Evolutionary conservation across 2,113 vertebrate genomes (phyloP), one percentile per base, ranked within the genome.

Genomic region (Pao palembangensis): DNA sequence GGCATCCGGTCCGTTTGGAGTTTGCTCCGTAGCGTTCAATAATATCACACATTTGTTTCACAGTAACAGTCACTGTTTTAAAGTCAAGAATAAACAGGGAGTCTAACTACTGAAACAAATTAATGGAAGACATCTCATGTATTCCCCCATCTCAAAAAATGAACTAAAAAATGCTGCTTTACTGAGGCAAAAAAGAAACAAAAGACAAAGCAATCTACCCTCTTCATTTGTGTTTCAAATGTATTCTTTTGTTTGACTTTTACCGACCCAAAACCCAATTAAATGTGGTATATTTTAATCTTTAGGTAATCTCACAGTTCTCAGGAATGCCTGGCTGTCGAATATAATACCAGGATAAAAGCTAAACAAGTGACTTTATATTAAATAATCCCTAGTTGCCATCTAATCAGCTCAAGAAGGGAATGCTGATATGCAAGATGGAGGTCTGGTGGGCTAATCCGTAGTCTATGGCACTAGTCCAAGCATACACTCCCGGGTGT

Each of bases 371-470:
- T 49, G 41, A 18, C 76, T 70, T 73, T 28, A 82, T 85, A 84
- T 84, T 80, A 79, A 81, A 83, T 67, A 63, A 64, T 75, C 53
- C 51, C 61, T 64, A 53, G 18, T 59, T 50, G 51, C 53, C n/a
- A 55, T 20, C 62, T 83, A 88, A 89, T 88, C 85, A 85, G 61
- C 67, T 83, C 73, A 79, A 67, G 34, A 47, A 46, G 58, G 67
- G 53, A 61, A 67, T 80, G 83, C 78, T 78, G 74, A 64, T 81
- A 50, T 17, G 71, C 75, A 64, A 68, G 67, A 79, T 77, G 56
- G 48, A 51, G 59, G 75, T 69, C 73, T 69, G 47, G 60, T n/a
- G 31, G 61, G 15, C 61, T 76, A 85, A 88, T 87, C 85, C 83
- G 68, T 55, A 13, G 55, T 51, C n/a, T 19, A 44, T 86, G 87